Conservation (phyloP, 2,888 invertebrate species). For the Drosophila multiciliata region DNA sequence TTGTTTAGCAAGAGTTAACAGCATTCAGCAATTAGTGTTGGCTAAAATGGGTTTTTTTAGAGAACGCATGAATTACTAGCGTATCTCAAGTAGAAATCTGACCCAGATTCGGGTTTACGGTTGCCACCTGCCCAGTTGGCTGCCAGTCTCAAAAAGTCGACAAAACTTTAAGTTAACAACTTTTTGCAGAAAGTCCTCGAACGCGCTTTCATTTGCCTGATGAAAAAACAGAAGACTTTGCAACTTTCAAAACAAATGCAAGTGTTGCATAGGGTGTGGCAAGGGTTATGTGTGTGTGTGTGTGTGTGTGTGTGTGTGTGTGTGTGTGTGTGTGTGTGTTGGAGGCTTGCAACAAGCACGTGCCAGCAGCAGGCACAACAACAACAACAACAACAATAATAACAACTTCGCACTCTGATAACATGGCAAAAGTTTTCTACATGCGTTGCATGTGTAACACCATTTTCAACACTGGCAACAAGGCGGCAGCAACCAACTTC, state of each 20-base stretch:
- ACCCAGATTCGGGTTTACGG: slow-evolving; percentile 37
- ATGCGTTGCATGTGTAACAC: slow-evolving; percentile 62
- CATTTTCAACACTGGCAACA: slow-evolving; percentile 61
- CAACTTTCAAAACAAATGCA: slow-evolving; percentile 36
- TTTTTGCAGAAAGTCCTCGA: slow-evolving; percentile 46
- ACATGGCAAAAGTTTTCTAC: slow-evolving; percentile 71
- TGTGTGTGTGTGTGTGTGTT: neutral
- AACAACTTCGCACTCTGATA: slow-evolving; percentile 59
- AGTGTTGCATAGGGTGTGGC: slow-evolving; percentile 18
- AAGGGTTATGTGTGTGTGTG: neutral
- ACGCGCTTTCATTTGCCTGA: slow-evolving; percentile 67
- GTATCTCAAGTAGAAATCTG: slow-evolving; percentile 43
- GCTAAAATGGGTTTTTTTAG: slow-evolving; percentile 48
- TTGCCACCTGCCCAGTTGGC: slow-evolving; percentile 10
- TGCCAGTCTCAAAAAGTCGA: neutral
- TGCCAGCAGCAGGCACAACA: slow-evolving; percentile 67
- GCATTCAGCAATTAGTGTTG: slow-evolving; percentile 52
- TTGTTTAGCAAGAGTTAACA: slow-evolving; percentile 46
- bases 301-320: neutral
- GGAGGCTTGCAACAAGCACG: slow-evolving; percentile 69
- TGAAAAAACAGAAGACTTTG: slow-evolving; percentile 68
- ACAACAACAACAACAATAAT: slow-evolving; percentile 25
- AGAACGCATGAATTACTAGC: slow-evolving; percentile 37
- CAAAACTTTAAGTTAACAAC: slow-evolving; percentile 58
- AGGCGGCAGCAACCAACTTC: slow-evolving; percentile 50